phyloP scores from a whole-genome alignment of 2,888 invertebrate genomes.

The Scotopteryx bipunctaria region DNA sequence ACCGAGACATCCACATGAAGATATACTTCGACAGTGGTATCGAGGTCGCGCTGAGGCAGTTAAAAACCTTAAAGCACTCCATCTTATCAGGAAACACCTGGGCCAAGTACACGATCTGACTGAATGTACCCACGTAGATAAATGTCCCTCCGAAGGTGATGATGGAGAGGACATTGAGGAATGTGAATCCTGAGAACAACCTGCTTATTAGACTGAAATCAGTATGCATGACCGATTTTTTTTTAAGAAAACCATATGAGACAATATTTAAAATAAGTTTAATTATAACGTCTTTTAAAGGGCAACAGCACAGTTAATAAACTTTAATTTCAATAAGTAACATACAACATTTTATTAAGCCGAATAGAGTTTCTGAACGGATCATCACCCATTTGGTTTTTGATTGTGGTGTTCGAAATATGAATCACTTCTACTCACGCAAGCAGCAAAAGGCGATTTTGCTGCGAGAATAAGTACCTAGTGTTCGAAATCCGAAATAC shows the following conservation, averaged over 20 bases:
- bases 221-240: no score
- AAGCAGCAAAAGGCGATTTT: no score
- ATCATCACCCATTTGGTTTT: no score
- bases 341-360: no score
- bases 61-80: constrained; percentile 55
- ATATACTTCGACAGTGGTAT: constrained; percentile 61
- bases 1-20: constrained; percentile 63
- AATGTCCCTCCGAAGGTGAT: constrained; percentile 49
- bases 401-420: no score
- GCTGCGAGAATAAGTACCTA: no score
- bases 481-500: no score
- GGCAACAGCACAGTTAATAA: no score
- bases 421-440: no score
- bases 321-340: no score
- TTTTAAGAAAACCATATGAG: no score
- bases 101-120: constrained; percentile 52
- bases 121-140: constrained; percentile 56
- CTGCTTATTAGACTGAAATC: not conserved
- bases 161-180: constrained; percentile 40
- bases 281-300: not conserved
- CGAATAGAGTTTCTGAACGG: no score
- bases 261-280: not conserved
- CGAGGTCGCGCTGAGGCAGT: constrained; percentile 56
- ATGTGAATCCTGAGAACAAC: constrained; percentile 41
- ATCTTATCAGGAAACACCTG: constrained; percentile 56